Percentiles rank a stretch among this genome's conserved stretches.
Evolutionary conservation across 2,113 vertebrate species (phyloP).

Genomic region (Antigone vipio): DNA sequence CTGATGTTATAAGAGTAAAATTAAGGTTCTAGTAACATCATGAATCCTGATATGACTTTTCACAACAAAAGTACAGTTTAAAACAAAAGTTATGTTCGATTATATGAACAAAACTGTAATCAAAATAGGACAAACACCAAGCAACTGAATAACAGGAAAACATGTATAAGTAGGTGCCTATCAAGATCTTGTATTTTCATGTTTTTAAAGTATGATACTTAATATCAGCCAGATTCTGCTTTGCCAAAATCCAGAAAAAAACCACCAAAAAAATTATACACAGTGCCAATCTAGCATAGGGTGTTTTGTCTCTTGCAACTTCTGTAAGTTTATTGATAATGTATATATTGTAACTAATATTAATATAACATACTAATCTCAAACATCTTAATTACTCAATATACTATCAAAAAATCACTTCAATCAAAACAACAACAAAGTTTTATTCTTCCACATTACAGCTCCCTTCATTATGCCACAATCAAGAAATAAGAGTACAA

Average conservation of each 20-base stretch:
- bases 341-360: neutral
- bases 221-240: neutral
- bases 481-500: neutral
- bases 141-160: neutral
- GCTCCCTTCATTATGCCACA: neutral
- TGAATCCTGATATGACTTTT: neutral
- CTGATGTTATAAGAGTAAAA: neutral
- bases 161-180: neutral
- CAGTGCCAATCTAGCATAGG: fast-evolving
- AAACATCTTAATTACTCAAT: neutral
- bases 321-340: neutral
- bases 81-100: neutral
- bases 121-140: neutral
- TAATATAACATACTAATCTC: neutral
- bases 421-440: neutral
- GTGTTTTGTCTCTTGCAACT: neutral
- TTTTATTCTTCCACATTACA: neutral
- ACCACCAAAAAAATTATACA: neutral
- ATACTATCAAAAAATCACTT: neutral
- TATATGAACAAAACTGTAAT: neutral
- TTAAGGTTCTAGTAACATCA: neutral
- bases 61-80: neutral
- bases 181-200: neutral
- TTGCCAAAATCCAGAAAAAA: neutral
- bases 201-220: neutral